Evolutionary conservation across 2,888 invertebrate genomes (phyloP), one percentile per base, ranked within the genome.

Genomic region (Muschampia plurimacula): DNA sequence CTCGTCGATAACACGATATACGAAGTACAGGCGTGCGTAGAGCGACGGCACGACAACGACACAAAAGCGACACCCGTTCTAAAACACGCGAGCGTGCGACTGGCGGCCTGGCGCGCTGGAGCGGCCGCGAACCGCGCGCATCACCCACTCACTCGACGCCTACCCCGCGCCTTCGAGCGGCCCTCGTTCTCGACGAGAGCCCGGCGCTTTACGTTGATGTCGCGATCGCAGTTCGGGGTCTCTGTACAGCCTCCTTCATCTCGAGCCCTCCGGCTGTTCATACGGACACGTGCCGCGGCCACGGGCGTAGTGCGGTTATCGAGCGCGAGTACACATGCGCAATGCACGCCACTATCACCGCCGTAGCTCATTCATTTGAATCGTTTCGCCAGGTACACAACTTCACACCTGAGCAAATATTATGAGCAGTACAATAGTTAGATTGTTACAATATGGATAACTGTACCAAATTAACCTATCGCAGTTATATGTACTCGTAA

Each of bases 241-340:
- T 76, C 78, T 78, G 79, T 28, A 55, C 89, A 91, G 91, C 91
- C 90, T 91, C 91, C 89, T 84, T 83, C 88, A 86, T 89, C 87
- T 85, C 83, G 69, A 73, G 67, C 77, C 77, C 76, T 75, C 74
- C 71, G 73, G 62, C 73, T 80, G 85, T 81, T 83, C 87, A 83
- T 83, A 82, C 81, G 83, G 83, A 85, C 91, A 91, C 92, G 90
- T 90, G 90, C 87, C 84, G 80, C 81, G 82, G 78, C 83, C 83
- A 82, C 86, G 87, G 87, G 84, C 88, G 88, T 90, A 89, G 89
- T 89, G 90, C 89, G 88, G 86, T 84, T 92, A 93, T 93, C 90
- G 93, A 93, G 84, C 92, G 89, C 86, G 87, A 80, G 87, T 90
- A 88, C 89, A 91, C 93, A 91, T 93, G 93, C 93, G 93, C 93